These are phyloP conservation scores for Plutomurus gul DNA, from an alignment of 1,140 invertebrate species.

Conservation along the genomic window DNA sequence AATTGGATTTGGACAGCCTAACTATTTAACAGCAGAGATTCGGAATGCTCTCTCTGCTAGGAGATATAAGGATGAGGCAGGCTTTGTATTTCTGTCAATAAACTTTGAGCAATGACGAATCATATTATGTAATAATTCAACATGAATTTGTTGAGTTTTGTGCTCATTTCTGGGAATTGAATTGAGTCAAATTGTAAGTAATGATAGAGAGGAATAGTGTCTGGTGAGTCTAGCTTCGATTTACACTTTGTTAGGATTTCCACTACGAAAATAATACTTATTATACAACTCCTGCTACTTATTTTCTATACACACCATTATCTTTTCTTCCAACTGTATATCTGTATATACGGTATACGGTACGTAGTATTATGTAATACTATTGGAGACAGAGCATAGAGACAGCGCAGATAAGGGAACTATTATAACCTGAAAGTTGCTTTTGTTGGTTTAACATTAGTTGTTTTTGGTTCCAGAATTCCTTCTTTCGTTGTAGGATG, in stretches of 20 bases:
- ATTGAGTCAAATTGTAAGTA: not conserved
- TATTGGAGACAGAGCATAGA: not conserved
- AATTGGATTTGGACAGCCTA: too few relatives aligned
- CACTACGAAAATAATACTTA: too few relatives aligned
- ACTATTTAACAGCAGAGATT: too few relatives aligned
- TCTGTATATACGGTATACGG: too few relatives aligned
- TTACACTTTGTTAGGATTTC: not conserved
- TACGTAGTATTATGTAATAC: too few relatives aligned
- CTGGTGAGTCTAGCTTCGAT: not conserved
- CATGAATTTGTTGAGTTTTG: not conserved
- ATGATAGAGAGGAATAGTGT: not conserved
- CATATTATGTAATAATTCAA: constrained; percentile 1
- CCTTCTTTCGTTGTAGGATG: not conserved
- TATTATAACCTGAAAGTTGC: not conserved
- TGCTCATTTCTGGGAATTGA: not conserved
- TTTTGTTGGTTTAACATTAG: not conserved
- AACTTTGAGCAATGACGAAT: constrained; percentile 3
- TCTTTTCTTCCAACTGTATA: too few relatives aligned
- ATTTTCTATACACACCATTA: too few relatives aligned
- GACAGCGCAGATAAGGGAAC: not conserved
- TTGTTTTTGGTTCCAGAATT: not conserved
- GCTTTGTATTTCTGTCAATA: not conserved
- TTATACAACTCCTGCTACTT: too few relatives aligned
- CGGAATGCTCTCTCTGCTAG: not conserved
- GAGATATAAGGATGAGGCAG: not conserved